Evolutionary conservation across 2,113 vertebrate species (phyloP), one percentile per base, ranked within the genome.

Genomic region (Martes martes): DNA sequence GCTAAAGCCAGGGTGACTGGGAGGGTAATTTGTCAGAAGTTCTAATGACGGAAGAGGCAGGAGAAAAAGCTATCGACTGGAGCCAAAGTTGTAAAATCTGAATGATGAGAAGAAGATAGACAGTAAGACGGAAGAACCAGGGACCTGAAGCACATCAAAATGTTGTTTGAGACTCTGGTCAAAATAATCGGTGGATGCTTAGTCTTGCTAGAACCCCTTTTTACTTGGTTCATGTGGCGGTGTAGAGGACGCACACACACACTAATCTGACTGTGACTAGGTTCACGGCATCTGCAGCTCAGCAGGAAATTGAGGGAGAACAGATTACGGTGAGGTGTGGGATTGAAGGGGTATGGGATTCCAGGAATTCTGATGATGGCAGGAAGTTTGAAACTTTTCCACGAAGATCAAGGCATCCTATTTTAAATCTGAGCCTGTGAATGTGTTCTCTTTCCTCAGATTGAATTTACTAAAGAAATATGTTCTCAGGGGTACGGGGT

Each of bases 401-500:
- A 7, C 61, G 81, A 93, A 63, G 69, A 26, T 55, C 31, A 85
- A 85, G 26, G 19, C 74, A 80, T 33, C 61, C 1, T 80, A 23
- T 89, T 95, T 96, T 86, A 76, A 88, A 78, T 81, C 31, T 69
- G 55, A 42, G 33, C 7, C 28, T 69, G 21, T 36, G 11, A 65
- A 18, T 50, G 4, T 61, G 31, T 89, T 95, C 36, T 94, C 69
- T 97, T 65, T 67, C 63, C 71, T 65, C 55, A 99, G 99, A 98
- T 99, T 95, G 74, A 98, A 61, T 99, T 99, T 98, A 74, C 89
- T 79, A 98, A 98, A 6, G 98, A 99, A 81, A 65, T 85, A 33
- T 8, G 42, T 90, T 0, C 52, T 33, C 95, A 15, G 69, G 0
- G 15, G 7, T 33, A 39, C 2, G 98, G 98, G 21, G 97, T 99